Evolutionary conservation across 2,797 vertebrate genomes (phyloP), one percentile per base, ranked within the genome.

Genomic region (Falco rusticolus): DNA sequence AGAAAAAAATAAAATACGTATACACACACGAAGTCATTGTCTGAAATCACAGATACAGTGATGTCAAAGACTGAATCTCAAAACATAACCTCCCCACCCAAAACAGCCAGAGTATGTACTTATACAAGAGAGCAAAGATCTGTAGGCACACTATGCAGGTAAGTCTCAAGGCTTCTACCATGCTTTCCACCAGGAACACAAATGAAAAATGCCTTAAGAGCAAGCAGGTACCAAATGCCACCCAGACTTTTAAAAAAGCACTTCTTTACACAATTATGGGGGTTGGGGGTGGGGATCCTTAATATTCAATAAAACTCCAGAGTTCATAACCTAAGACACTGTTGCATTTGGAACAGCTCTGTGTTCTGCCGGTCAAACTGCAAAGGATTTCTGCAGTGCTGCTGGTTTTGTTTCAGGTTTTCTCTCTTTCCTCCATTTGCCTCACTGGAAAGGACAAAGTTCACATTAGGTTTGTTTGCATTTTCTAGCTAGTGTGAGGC

Each of bases 371-470:
- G 76, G 70, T 95, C 89, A 87, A 89, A 66, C 77, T 93, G 87
- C 72, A 77, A 89, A 69, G 61, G 39, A 51, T 60, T 81, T 92
- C 69, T 83, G 75, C 60, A 72, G 37, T 33, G 70, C 91, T 96
- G 68, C 84, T 94, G 91, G 12, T 93, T 88, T 94, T 90, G 68
- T 87, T 93, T 72, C 26, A 2, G 8, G 76, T 92, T 96, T 97
- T 95, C 76, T 87, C 4, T 84, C 88, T 92, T 76, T 94, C 86
- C 92, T 94, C 82, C 85, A 75, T 89, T 96, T 96, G 87, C 74
- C 75, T 94, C 92, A 66, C 63, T 94, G 94, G 63, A 88, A 97
- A 96, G 96, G 90, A 91, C 96, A 97, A 97, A 96, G 97, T 97
- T 98, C 97, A 95, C 61, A 21, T 69, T 74, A 61, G 75, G 91